Evolutionary conservation across 2,797 vertebrate genomes (phyloP), one percentile per base, ranked within the genome.

Genomic region (Helarctos malayanus): DNA sequence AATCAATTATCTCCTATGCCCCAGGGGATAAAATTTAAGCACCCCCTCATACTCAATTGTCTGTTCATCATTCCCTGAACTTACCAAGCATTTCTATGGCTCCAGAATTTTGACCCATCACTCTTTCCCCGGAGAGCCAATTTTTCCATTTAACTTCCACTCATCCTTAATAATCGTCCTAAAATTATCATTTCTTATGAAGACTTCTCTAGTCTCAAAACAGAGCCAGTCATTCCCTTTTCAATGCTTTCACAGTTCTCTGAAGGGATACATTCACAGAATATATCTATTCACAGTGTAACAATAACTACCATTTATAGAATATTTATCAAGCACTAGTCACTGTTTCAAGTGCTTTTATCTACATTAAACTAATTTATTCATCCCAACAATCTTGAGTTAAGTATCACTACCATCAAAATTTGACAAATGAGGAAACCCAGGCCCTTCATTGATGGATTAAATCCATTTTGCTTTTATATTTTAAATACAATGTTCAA

Each of bases 391-490:
- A 49, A 52, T 75, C 45, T 18, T 83, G 12, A 83, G n/a, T 69
- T 87, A 80, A 35, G 19, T 63, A 90, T 16, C 16, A 79, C 45
- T 47, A 90, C 25, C 63, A 69, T 68, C 9, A 6, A 3, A 59
- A 65, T 63, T 57, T 87, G 56, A 49, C 2, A 91, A 38, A 57
- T 54, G 16, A 49, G 49, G 23, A 93, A 91, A 93, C 35, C 11
- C 38, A 92, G n/a, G 16, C 2, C 18, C 6, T 95, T 87, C 27
- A 41, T 78, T 83, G 41, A 73, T 73, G 25, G 15, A 59, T 7
- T 81, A 3, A 84, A 92, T 92, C 21, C 76, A n/a, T 71, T 97
- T 95, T 79, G 25, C 79, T 91, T 75, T 91, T 93, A 18, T 85
- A 45, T 69, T 94, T 82, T 65, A 89, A 94, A 92, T 41, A 59